These are phyloP conservation scores for Formica exsecta DNA, from an alignment of 1,140 invertebrate genomes.

Conservation along the genomic window DNA sequence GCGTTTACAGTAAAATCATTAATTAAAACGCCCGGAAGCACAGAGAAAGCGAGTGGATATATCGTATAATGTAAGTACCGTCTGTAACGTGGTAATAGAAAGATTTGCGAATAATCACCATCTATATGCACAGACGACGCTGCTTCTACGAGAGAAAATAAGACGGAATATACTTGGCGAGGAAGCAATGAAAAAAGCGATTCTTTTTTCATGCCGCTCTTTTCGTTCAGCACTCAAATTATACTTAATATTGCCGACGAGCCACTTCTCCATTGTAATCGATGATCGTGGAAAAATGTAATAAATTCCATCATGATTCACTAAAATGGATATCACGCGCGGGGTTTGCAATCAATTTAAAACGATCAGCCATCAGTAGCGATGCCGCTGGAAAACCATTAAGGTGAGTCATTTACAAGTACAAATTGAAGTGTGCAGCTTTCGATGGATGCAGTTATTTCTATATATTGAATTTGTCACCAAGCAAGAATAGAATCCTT, in stretches of 20 bases:
- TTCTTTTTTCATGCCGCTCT: neutral
- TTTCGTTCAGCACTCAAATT: slow-evolving; percentile 2
- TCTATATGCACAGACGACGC: neutral
- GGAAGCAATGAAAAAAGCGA: slow-evolving; percentile 18
- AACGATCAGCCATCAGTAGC: slow-evolving; percentile 28
- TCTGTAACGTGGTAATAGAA: slow-evolving; percentile 20
- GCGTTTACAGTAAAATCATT: slow-evolving; percentile 39
- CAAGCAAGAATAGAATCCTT: neutral
- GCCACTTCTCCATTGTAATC: slow-evolving; percentile 15
- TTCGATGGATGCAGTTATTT: slow-evolving; percentile 16
- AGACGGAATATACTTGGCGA: neutral
- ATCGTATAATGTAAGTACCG: neutral
- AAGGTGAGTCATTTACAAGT: slow-evolving; percentile 51
- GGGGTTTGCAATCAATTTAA: slow-evolving; percentile 43
- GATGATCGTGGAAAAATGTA: slow-evolving; percentile 36
- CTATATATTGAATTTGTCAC: slow-evolving; percentile 36
- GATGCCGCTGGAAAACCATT: slow-evolving; percentile 42
- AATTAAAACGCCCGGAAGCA: slow-evolving; percentile 24
- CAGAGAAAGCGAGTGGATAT: neutral
- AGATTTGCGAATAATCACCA: slow-evolving; percentile 3
- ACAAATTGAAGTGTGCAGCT: slow-evolving; percentile 43
- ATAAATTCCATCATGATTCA: slow-evolving; percentile 32
- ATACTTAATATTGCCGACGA: slow-evolving; percentile 28
- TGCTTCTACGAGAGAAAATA: neutral
- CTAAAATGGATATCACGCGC: slow-evolving; percentile 51